Percentiles rank a stretch among this genome's conserved stretches.
Conservation (phyloP, 2,113 vertebrate genomes). For the Leucoraja erinaceus region DNA sequence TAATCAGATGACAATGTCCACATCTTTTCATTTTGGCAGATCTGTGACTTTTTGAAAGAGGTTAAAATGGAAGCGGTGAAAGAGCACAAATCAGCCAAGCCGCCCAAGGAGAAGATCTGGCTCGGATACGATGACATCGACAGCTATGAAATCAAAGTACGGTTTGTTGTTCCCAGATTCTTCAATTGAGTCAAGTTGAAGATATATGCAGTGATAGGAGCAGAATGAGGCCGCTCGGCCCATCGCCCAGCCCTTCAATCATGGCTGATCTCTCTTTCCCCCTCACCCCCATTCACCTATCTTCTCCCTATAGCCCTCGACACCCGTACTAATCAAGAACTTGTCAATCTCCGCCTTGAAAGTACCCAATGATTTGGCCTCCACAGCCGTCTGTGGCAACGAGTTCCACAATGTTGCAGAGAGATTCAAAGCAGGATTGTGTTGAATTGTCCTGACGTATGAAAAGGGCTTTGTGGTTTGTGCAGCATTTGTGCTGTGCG, state of each 20-base stretch:
- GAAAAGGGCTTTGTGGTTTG: background rate
- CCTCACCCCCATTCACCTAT: too few species aligned
- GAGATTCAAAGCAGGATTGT: too few species aligned
- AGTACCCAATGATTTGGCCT: too few species aligned
- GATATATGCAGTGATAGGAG: background rate
- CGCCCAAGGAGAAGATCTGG: background rate
- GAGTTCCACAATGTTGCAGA: background rate
- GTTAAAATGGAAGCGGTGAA: background rate
- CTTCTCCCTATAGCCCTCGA: too few species aligned
- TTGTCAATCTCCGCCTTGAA: too few species aligned
- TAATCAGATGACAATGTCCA: background rate
- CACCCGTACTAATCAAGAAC: too few species aligned
- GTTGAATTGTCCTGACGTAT: too few species aligned
- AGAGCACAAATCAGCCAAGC: background rate
- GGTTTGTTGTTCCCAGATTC: background rate
- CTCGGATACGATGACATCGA: background rate
- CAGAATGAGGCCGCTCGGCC: too few species aligned
- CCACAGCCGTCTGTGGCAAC: too few species aligned
- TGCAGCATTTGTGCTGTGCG: background rate
- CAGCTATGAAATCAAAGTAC: background rate
- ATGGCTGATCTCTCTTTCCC: too few species aligned
- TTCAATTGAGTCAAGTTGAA: background rate
- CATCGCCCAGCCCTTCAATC: too few species aligned
- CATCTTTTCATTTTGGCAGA: background rate
- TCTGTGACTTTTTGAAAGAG: slow-evolving; percentile 1